These are phyloP conservation scores for Agrochola macilenta DNA, from an alignment of 2,888 invertebrate genomes.

Conservation along the genomic window DNA sequence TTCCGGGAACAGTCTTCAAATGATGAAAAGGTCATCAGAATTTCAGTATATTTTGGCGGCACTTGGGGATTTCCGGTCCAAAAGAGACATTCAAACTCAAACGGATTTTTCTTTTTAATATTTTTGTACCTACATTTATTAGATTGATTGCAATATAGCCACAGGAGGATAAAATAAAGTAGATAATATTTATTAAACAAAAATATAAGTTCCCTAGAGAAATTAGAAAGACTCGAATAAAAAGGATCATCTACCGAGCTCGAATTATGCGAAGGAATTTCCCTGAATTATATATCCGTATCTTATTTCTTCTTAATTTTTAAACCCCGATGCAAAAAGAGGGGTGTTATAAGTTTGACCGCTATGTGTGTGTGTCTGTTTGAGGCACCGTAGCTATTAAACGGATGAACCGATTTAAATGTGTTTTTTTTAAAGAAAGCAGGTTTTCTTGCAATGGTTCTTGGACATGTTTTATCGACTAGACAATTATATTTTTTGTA, in stretches of 20 bases:
- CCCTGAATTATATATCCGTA: not conserved
- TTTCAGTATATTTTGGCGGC: not conserved
- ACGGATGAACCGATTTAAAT: too few species aligned
- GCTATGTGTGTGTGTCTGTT: too few species aligned
- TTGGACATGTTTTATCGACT: too few species aligned
- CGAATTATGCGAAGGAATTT: not conserved
- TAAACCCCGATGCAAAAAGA: too few species aligned
- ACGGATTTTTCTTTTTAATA: not conserved
- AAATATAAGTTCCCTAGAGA: conserved; percentile 32
- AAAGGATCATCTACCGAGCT: conserved; percentile 1
- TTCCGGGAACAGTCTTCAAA: not conserved
- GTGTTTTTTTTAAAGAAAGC: too few species aligned
- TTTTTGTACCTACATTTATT: conserved; percentile 9
- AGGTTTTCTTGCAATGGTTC: too few species aligned
- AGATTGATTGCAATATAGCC: not conserved
- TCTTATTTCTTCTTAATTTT: not conserved
- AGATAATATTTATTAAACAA: conserved; percentile 12
- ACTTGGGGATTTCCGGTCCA: not conserved
- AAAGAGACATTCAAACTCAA: not conserved
- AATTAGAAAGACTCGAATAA: conserved; percentile 26
- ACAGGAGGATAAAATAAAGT: conserved; percentile 2
- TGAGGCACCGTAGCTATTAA: too few species aligned
- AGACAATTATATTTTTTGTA: too few species aligned
- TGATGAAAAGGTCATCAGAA: not conserved
- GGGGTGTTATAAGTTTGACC: too few species aligned